These are phyloP conservation scores for Pecten maximus DNA, from an alignment of 2,888 invertebrate genomes.

Conservation along the genomic window DNA sequence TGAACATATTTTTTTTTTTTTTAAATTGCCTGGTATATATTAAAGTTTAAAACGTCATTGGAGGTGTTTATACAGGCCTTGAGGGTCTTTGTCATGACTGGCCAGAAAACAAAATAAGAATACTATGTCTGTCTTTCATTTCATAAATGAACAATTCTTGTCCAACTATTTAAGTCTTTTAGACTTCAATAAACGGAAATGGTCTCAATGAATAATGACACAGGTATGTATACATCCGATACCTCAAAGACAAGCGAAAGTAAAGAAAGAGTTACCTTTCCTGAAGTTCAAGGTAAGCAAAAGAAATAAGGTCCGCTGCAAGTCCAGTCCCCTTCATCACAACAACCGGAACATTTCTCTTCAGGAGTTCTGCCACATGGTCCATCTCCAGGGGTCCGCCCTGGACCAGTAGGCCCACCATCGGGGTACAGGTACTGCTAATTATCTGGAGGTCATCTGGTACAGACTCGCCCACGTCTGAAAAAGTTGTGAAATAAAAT, in stretches of 20 bases:
- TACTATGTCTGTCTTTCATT: no score
- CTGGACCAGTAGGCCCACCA: conserved; percentile 80
- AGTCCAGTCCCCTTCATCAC: conserved; percentile 80
- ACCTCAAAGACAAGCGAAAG: background rate
- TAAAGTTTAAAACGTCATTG: no score
- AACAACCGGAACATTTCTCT: conserved; percentile 78
- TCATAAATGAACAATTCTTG: no score
- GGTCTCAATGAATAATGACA: no score
- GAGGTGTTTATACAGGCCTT: no score
- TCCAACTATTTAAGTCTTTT: no score
- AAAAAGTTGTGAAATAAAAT: background rate
- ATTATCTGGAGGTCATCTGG: conserved; percentile 38
- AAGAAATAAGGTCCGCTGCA: conserved; percentile 79
- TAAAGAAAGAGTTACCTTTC: conserved; percentile 65
- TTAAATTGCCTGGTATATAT: no score
- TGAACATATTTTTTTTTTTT: no score
- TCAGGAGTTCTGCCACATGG: conserved; percentile 75
- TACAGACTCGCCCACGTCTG: conserved; percentile 34
- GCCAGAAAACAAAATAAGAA: no score
- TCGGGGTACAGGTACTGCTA: conserved; percentile 66
- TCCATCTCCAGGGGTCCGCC: conserved; percentile 79
- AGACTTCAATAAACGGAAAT: no score
- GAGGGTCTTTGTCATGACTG: no score
- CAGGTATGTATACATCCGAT: no score
- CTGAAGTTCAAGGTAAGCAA: conserved; percentile 76